These are phyloP conservation scores for Malaclemys terrapin DNA, from an alignment of 2,113 vertebrate genomes.

Conservation along the genomic window DNA sequence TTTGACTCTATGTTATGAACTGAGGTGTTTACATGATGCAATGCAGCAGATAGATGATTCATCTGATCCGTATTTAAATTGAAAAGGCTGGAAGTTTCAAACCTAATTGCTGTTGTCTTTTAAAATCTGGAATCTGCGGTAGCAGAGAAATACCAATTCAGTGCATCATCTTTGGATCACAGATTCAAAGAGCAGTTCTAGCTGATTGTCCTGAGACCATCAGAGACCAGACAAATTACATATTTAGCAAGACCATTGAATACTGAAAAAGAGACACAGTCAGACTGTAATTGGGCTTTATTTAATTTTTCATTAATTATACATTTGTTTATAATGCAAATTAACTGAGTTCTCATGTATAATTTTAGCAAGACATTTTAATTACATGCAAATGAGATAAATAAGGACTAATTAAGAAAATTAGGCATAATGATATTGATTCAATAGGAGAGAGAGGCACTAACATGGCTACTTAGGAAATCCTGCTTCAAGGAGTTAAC, in stretches of 20 bases:
- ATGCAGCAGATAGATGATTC: not conserved
- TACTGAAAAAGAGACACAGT: not conserved
- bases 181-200: not conserved
- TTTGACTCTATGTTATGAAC: rapidly evolving
- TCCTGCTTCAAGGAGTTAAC: constrained; percentile 24
- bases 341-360: not conserved
- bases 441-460: not conserved
- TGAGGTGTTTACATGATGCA: not conserved
- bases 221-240: not conserved
- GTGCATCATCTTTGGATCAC: not conserved
- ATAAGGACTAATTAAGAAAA: constrained; percentile 39
- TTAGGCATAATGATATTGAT: not conserved
- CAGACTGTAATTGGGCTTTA: not conserved
- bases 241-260: not conserved
- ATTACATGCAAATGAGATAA: constrained; percentile 30
- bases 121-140: not conserved
- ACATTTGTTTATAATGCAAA: constrained; percentile 15
- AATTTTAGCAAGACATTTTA: constrained; percentile 31
- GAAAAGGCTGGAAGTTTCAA: constrained; percentile 1
- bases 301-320: constrained; percentile 32
- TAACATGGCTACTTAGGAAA: constrained; percentile 7
- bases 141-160: not conserved
- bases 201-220: not conserved
- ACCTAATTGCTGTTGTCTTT: not conserved
- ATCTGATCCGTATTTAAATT: not conserved